Conservation (phyloP, 1,140 invertebrate species). For the Tetramorium alpestre region DNA sequence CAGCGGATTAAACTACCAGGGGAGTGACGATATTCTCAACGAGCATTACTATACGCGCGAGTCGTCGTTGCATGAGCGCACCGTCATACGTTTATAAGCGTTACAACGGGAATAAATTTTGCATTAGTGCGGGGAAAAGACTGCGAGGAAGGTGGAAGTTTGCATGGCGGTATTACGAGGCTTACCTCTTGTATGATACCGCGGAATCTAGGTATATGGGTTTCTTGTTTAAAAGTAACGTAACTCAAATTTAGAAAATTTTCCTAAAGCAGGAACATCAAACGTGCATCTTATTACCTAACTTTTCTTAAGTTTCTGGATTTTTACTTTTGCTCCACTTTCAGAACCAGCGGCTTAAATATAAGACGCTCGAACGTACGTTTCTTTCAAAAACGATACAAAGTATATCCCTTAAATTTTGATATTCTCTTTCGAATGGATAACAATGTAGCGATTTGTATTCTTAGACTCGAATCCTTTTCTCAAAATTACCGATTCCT, state of each 20-base stretch:
- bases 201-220: constrained; percentile 6
- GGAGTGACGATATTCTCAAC: constrained; percentile 39
- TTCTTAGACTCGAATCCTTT: neutral
- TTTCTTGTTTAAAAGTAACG: constrained; percentile 7
- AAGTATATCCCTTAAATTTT: neutral
- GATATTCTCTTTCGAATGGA: neutral
- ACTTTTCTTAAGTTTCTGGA: neutral
- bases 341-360: neutral
- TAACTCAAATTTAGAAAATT: constrained; percentile 39
- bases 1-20: constrained; percentile 44
- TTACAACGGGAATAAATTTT: constrained; percentile 46
- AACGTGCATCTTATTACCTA: neutral
- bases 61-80: constrained; percentile 2
- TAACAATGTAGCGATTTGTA: neutral
- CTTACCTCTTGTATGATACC: constrained; percentile 25
- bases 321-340: neutral
- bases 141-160: constrained; percentile 13
- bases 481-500: neutral
- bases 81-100: constrained; percentile 30
- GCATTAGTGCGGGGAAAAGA: constrained; percentile 14
- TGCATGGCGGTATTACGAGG: constrained; percentile 39
- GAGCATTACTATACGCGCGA: neutral
- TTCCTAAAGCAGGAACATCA: neutral
- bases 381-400: neutral
- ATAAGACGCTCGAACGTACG: neutral